Evolutionary conservation across 2,113 vertebrate genomes (phyloP), one percentile per base, ranked within the genome.

Genomic region (Platysternon megacephalum): DNA sequence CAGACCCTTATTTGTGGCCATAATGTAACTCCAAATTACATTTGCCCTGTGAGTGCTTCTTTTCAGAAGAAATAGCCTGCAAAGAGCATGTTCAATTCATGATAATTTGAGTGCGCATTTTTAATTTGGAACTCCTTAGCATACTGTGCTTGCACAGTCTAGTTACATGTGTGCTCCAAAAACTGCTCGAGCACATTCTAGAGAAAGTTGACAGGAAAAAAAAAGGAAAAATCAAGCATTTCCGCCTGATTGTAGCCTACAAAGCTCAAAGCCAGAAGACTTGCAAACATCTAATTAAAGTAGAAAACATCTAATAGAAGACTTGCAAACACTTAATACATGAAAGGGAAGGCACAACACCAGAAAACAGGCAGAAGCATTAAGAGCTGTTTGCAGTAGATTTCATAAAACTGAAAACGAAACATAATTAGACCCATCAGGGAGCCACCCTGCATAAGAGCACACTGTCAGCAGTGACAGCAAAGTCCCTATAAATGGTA

Each of bases 271-370:
- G 89, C 89, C 72, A 94, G 55, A 85, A 96, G 87, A 97, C 56
- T 96, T 96, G 61, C 87, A 97, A 95, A 91, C 88, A 97, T 82
- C 92, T 97, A 98, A 97, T 97, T 98, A 94, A 98, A 98, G 87
- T 85, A 91, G 95, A 98, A 97, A 98, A 96, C 58, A 95, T 91
- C 95, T 97, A 97, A 97, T 89, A 95, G 56, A 93, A 98, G 96
- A 90, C 74, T 91, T 97, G 90, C 19, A 97, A 96, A 85, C 52
- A 88, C 53, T 97, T 96, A 97, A 97, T 94, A 92, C 74, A 97
- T 94, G 89, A 96, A 98, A 97, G 53, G 91, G 90, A 94, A 95
- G 79, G 49, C 89, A 93, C 86, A 93, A 48, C 39, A 95, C 74
- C 91, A 91, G 88, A 96, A 94, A 97, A 93, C 82, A 97, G 96